Evolutionary conservation across 2,113 vertebrate species (phyloP), one percentile per base, ranked within the genome.

Genomic region (Rhinolophus ferrumequinum): DNA sequence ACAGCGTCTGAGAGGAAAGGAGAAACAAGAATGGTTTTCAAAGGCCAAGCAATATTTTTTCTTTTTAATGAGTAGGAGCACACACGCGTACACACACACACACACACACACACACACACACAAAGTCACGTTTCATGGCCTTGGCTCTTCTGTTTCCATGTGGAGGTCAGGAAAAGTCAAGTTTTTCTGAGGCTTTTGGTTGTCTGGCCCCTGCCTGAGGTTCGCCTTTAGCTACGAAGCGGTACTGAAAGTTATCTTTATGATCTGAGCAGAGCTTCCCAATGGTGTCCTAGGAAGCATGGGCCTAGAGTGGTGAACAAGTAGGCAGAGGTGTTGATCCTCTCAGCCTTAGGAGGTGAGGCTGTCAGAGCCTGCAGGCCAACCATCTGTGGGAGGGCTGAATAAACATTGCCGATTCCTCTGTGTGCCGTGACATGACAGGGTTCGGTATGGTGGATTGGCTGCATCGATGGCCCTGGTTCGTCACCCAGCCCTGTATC

Each of bases 1-100:
- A 99, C 93, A 99, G 98, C 1, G 98, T 99, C 99, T 99, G 96
- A 52, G 96, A 96, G 66, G 5, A 67, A 10, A 94, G 66, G n/a
- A 94, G 94, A 94, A 83, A 66, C n/a, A 58, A 94, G 33, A 70
- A 26, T 13, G 26, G 54, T 54, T 12, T 35, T 35, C 35, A 52
- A 81, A 44, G 35, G n/a, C 28, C 87, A 77, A 75, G 33, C 30
- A 6, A 2, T 16, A 7, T 15, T 41, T 88, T 69, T 69, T 38
- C 41, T 30, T 89, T 80, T 79, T 58, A 66, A 73, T 9, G 18
- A n/a, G 41, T 52, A 62, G 72, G 8, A 35, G 41, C 44, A 52
- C 75, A 50, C 47, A 50, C 47, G 13, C 47, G 13, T 13, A 50
- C 47, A 50, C 3, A 50, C 47, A 50, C 47, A 47, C 47, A 47